Evolutionary conservation across 2,113 vertebrate genomes (phyloP).

Genomic region (Rhinoptilus africanus): DNA sequence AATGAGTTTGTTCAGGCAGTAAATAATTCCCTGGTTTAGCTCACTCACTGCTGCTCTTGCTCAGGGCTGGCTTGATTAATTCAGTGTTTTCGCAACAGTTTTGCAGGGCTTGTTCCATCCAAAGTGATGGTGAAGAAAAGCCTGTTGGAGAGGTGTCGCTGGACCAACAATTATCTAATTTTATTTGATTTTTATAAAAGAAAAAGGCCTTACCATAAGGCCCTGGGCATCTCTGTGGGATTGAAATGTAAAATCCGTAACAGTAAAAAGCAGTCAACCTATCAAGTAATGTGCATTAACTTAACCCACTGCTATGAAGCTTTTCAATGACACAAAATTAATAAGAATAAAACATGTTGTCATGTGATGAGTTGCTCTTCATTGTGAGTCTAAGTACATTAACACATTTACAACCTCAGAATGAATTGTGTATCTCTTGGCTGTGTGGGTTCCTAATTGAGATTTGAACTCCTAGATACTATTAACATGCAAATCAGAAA

Average conservation of each 20-base stretch:
- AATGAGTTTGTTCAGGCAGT: neutral
- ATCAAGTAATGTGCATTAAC: neutral
- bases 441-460: conserved; percentile 24
- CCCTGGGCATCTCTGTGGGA: neutral
- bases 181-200: neutral
- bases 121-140: neutral
- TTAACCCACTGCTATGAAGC: neutral
- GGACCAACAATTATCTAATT: neutral
- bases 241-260: neutral
- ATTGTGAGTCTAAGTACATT: neutral
- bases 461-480: conserved; percentile 1
- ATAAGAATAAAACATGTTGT: neutral
- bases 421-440: neutral
- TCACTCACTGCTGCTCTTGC: neutral
- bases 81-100: neutral
- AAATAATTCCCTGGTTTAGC: neutral
- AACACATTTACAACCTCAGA: neutral
- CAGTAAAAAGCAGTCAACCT: neutral
- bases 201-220: neutral
- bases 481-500: conserved; percentile 37
- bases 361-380: neutral
- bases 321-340: conserved; percentile 17
- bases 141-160: neutral
- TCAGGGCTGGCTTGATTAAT: neutral
- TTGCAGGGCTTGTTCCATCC: neutral